A percentile compares a stretch with the other conserved stretches of the same genome.
These are phyloP conservation scores for Panagrolaimus sp. DNA, from an alignment of 1,140 invertebrate genomes.

Conservation along the genomic window DNA sequence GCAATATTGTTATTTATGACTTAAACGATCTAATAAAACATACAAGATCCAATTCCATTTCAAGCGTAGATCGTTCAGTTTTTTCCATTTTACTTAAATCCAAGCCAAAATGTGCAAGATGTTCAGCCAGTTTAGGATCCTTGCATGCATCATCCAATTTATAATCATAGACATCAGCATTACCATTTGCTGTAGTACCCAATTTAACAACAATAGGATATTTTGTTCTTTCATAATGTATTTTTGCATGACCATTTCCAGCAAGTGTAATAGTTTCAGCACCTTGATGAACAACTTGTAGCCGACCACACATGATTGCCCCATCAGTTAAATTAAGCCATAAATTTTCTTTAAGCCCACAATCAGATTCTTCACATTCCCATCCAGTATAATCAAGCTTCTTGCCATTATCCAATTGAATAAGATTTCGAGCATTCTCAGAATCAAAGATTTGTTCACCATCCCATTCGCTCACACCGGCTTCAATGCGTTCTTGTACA, in stretches of 20 bases:
- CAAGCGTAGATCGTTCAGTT: slow-evolving; percentile 98
- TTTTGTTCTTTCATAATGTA: slow-evolving; percentile 71
- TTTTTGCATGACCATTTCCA: slow-evolving; percentile 91
- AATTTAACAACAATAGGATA: slow-evolving; percentile 92
- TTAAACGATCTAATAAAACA: too few relatives aligned
- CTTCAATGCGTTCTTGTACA: slow-evolving; percentile 69
- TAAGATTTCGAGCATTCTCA: slow-evolving; percentile 29
- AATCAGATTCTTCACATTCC: slow-evolving; percentile 70
- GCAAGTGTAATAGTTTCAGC: slow-evolving; percentile 72
- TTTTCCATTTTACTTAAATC: slow-evolving; percentile 86
- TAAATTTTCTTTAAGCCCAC: slow-evolving; percentile 84
- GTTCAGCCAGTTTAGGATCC: slow-evolving; percentile 78
- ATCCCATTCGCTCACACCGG: slow-evolving; percentile 78
- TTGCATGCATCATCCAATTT: slow-evolving; percentile 92
- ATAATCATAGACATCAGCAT: slow-evolving; percentile 83
- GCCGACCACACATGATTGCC: slow-evolving; percentile 82
- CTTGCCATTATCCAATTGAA: slow-evolving; percentile 18
- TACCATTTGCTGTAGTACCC: slow-evolving; percentile 75
- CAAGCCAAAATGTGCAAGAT: slow-evolving; percentile 92
- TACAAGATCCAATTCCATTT: slow-evolving; percentile 87
- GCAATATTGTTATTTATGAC: too few relatives aligned
- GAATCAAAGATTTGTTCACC: slow-evolving; percentile 38
- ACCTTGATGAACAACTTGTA: slow-evolving; percentile 47
- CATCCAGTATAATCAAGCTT: slow-evolving; percentile 39
- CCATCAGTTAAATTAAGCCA: slow-evolving; percentile 95